These are phyloP conservation scores for Fragum sueziense DNA, from an alignment of 2,888 invertebrate genomes.

Conservation along the genomic window DNA sequence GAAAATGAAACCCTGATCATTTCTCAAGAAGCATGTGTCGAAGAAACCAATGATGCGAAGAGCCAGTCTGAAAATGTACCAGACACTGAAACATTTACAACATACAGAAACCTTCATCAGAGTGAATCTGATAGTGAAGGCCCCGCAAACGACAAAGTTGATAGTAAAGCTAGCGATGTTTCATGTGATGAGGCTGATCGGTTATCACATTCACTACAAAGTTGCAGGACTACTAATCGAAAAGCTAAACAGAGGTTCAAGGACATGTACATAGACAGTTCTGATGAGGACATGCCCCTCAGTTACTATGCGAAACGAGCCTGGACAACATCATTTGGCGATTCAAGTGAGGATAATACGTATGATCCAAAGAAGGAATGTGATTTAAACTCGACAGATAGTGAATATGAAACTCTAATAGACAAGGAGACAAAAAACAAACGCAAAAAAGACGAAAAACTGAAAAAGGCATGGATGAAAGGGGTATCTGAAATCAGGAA, in stretches of 20 bases:
- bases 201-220: background rate
- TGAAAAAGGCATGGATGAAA: no score
- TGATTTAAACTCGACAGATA: background rate
- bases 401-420: background rate
- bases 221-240: background rate
- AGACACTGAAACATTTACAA: background rate
- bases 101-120: no score
- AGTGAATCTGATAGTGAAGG: background rate
- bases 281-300: conserved; percentile 9
- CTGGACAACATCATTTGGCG: background rate
- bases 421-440: conserved; percentile 1
- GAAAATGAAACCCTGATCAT: background rate
- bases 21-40: background rate
- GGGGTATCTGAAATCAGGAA: no score
- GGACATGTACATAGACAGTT: background rate
- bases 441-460: no score
- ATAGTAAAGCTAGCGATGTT: no score
- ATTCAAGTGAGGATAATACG: background rate
- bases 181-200: no score
- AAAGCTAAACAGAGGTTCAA: background rate
- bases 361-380: background rate
- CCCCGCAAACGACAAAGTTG: background rate
- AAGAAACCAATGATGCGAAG: no score
- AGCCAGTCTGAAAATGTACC: background rate
- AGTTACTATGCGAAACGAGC: background rate